Conservation (phyloP, 2,888 invertebrate species). For the Arenicola marina region DNA sequence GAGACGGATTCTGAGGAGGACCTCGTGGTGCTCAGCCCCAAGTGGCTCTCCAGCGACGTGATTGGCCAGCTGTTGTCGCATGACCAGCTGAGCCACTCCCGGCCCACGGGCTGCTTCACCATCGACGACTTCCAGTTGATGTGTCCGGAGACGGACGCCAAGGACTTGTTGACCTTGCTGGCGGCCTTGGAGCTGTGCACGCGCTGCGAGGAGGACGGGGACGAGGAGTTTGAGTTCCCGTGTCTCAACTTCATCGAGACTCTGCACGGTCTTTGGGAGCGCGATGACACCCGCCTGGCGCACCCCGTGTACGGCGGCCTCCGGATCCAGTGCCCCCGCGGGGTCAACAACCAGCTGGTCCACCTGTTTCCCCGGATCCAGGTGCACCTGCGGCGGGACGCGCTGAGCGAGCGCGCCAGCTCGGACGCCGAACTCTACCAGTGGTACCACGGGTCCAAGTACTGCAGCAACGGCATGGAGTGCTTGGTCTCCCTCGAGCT, state of each 20-base stretch:
- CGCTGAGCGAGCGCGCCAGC: constrained; percentile 46
- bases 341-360: constrained; percentile 67
- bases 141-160: constrained; percentile 73
- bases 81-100: constrained; percentile 56
- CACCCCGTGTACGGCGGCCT: constrained; percentile 70
- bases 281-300: constrained; percentile 50
- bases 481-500: constrained; percentile 68
- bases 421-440: constrained; percentile 73
- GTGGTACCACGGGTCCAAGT: constrained; percentile 74
- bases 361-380: constrained; percentile 74
- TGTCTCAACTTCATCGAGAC: constrained; percentile 71
- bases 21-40: constrained; percentile 70
- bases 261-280: constrained; percentile 72
- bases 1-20: constrained; percentile 66
- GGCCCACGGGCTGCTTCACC: constrained; percentile 71
- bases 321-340: constrained; percentile 58
- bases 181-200: constrained; percentile 75
- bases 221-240: constrained; percentile 77
- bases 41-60: constrained; percentile 72
- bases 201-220: constrained; percentile 73
- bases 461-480: constrained; percentile 72
- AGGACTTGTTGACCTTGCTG: constrained; percentile 70
- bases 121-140: constrained; percentile 75
- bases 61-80: constrained; percentile 70
- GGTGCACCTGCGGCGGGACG: constrained; percentile 67